phyloP scores from a whole-genome alignment of 2,888 invertebrate species.

The Mimas tiliae region DNA sequence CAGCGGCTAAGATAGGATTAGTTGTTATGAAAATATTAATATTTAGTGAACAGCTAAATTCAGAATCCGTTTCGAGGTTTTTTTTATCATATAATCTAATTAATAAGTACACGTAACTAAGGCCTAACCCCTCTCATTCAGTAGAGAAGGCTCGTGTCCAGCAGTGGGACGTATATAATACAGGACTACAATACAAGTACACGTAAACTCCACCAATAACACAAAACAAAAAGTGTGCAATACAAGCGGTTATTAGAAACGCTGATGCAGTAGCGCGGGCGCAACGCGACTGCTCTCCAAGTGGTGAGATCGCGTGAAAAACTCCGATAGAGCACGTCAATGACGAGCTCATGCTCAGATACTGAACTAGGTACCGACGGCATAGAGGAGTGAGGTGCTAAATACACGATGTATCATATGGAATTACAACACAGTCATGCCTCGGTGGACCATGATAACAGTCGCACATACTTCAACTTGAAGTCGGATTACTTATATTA shows the following conservation, averaged over 20 bases:
- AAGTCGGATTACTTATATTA: constrained; percentile 2
- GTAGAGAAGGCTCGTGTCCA: no score
- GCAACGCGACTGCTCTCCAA: constrained; percentile 75
- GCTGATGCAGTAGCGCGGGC: constrained; percentile 65
- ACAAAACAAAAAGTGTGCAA: constrained; percentile 33
- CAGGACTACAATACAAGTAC: no score
- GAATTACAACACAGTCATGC: constrained; percentile 35
- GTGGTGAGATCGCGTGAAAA: constrained; percentile 83
- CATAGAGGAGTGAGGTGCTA: constrained; percentile 32
- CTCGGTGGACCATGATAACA: constrained; percentile 20
- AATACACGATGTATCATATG: constrained; percentile 34
- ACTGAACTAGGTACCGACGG: constrained; percentile 35
- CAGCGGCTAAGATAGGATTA: constrained; percentile 23
- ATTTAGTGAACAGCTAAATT: background rate
- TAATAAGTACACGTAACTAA: background rate
- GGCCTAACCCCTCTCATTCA: no score
- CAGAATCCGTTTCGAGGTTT: background rate
- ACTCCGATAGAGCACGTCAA: constrained; percentile 72
- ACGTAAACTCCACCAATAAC: background rate
- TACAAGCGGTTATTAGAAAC: constrained; percentile 45
- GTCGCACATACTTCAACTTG: constrained; percentile 9
- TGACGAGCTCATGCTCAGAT: constrained; percentile 45
- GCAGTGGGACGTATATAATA: no score
- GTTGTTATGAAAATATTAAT: constrained; percentile 2
- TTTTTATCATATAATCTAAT: background rate